These are phyloP conservation scores for Falco punctatus DNA, from an alignment of 2,113 vertebrate genomes.

Conservation along the genomic window DNA sequence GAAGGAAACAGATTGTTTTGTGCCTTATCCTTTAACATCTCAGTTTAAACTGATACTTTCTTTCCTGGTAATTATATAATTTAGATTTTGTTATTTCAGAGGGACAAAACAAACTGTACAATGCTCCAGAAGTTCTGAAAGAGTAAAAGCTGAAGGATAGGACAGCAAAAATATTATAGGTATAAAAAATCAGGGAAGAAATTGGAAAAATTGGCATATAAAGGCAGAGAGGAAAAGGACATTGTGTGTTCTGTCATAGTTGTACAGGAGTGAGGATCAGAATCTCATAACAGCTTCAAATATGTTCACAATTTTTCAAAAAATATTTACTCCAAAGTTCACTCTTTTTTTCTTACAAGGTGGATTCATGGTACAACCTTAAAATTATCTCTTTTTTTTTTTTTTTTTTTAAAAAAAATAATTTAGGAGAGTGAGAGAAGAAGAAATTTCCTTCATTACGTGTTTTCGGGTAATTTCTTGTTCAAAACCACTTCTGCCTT, in stretches of 20 bases:
- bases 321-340: not conserved
- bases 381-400: not conserved
- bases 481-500: not conserved
- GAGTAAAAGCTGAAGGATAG: not conserved
- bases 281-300: not conserved
- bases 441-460: not conserved
- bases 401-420: not conserved
- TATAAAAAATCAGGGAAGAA: not conserved
- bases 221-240: not conserved
- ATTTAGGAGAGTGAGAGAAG: not conserved
- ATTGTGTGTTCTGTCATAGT: accelerated
- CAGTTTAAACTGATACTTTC: not conserved
- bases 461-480: not conserved
- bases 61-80: not conserved
- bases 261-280: not conserved
- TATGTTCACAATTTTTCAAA: not conserved
- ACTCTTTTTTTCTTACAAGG: not conserved
- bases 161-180: not conserved
- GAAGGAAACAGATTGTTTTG: not conserved
- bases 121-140: not conserved
- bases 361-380: not conserved
- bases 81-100: not conserved
- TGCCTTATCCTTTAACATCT: not conserved
- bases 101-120: not conserved
- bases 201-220: not conserved